Base-by-base conservation (phyloP, 2,797 vertebrate species). In the Linurgus olivaceus region DNA sequence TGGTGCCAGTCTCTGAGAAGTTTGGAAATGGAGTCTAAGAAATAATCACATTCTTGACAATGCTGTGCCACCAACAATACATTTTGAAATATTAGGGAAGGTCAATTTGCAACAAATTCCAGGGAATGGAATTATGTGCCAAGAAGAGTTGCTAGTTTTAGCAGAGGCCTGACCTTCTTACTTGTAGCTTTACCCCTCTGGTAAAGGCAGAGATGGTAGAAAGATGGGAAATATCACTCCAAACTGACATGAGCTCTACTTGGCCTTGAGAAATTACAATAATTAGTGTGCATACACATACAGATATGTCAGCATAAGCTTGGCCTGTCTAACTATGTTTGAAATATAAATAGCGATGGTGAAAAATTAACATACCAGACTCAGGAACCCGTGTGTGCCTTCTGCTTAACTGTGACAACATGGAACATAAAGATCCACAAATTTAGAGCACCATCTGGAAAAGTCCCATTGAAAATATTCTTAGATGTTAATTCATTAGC, bases 361-460 rank as follows among this genome's bases (percentile, higher is more conserved):
- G 70, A 33, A 79, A 92, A 88, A 31, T 50, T 52, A 65, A 28
- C 35, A 51, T 4, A 24, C 11, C 35, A 12, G 23, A 25, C 73
- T 79, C 62, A 88, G 75, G 78, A 90, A 80, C 11, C 16, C 1
- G 0, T 58, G 65, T 71, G 65, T 76, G 42, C 72, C 74, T 92
- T 73, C 72, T 78, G 42, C 37, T 54, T 62, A 51, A 50, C 51
- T 82, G 47, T 72, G 73, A 87, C 54, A 92, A 80, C 31, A 40
- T 2, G 23, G 31, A 76, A 63, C 26, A 59, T 24, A 61, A 94
- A 93, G 81, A 77, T 8, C 29, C 19, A 77, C n/a, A 67, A 45
- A 93, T 92, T 67, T 75, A 91, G 51, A 92, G 37, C 40, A 80
- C 67, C 80, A 62, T 86, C 75, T 86, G 90, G 72, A 96, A 95